Percentiles rank a stretch among this genome's conserved stretches.
Evolutionary conservation across 2,797 vertebrate species (phyloP).

Genomic region (Scolopax bukidnonensis): DNA sequence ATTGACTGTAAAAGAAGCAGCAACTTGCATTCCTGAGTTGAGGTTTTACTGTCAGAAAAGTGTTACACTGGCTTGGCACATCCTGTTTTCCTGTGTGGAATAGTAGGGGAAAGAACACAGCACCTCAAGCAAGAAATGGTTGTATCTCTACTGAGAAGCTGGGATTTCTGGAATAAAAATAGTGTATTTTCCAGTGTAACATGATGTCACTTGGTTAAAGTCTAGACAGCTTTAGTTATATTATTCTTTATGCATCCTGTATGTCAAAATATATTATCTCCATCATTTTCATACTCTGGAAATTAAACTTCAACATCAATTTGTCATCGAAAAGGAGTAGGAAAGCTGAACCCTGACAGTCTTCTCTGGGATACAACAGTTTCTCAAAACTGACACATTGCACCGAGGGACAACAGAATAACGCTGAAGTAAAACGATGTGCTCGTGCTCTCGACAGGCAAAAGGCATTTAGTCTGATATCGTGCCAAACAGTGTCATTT

Average conservation of each 20-base stretch:
- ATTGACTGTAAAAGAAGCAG: not conserved
- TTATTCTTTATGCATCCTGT: not conserved
- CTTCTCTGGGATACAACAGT: not conserved
- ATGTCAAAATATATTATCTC: not conserved
- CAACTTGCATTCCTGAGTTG: not conserved
- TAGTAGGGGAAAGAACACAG: not conserved
- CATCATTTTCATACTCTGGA: not conserved
- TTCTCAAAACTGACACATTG: not conserved
- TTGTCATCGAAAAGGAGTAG: not conserved
- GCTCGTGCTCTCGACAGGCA: not conserved
- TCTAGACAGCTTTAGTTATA: not conserved
- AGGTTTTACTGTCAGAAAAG: not conserved
- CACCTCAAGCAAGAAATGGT: not conserved
- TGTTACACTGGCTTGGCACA: not conserved
- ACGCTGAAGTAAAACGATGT: not conserved
- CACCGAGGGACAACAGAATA: not conserved
- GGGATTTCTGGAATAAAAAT: not conserved
- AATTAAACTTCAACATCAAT: not conserved
- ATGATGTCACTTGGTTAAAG: not conserved
- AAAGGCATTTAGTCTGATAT: conserved; percentile 48
- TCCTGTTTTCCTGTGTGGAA: not conserved
- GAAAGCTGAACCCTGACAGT: not conserved
- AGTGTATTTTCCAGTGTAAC: not conserved
- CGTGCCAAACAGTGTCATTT: conserved; percentile 39
- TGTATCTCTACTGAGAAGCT: not conserved